A percentile compares a stretch with the other conserved stretches of the same genome.
Conservation (phyloP, 2,113 vertebrate species). For the Cervus canadensis region DNA sequence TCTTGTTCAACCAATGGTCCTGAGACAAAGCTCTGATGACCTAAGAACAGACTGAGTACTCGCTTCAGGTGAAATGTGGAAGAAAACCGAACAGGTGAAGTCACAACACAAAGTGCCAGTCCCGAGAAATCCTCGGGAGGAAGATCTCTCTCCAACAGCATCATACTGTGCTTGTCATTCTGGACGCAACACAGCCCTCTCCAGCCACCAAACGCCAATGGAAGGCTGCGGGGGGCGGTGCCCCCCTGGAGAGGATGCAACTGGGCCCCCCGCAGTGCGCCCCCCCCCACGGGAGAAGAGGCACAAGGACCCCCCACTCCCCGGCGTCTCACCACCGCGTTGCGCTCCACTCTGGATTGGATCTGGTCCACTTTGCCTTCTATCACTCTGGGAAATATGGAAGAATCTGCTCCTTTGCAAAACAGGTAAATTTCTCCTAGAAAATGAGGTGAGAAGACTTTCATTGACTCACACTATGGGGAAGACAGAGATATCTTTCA, state of each 20-base stretch:
- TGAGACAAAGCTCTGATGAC: not conserved
- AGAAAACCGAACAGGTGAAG: not conserved
- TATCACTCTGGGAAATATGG: conserved; percentile 94
- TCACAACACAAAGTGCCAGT: not conserved
- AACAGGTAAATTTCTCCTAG: conserved; percentile 93
- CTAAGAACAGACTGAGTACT: not conserved
- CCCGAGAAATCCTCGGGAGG: no score
- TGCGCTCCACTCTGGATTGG: conserved; percentile 91
- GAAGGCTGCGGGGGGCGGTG: not conserved
- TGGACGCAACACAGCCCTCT: fast-evolving
- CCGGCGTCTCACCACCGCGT: conserved; percentile 91
- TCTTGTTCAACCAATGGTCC: not conserved
- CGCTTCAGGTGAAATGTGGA: not conserved
- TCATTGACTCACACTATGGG: not conserved
- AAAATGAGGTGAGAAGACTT: not conserved
- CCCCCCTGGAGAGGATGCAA: fast-evolving
- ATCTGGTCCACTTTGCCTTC: conserved; percentile 95
- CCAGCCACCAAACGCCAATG: not conserved
- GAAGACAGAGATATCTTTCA: not conserved
- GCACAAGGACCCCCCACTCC: fast-evolving
- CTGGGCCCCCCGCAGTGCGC: not conserved
- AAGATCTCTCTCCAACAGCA: not conserved
- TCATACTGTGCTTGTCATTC: not conserved
- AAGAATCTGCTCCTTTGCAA: conserved; percentile 98
- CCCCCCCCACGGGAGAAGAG: fast-evolving